Conservation (phyloP, 2,888 invertebrate genomes). For the Hydrotaea cyrtoneurina region DNA sequence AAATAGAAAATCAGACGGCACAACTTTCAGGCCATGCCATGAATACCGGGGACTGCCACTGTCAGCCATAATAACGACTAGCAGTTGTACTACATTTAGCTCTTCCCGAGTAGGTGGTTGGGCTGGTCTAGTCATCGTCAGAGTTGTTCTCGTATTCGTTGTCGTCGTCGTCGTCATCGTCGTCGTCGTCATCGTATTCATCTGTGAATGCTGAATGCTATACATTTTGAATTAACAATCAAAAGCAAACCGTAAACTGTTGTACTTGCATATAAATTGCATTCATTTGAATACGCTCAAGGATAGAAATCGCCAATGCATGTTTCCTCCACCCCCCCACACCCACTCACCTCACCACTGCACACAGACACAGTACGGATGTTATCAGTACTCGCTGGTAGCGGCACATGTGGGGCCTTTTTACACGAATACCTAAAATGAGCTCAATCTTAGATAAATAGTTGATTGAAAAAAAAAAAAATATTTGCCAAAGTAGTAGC, state of each 20-base stretch:
- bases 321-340: slow-evolving; percentile 3
- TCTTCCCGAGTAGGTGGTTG: not conserved
- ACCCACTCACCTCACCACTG: not conserved
- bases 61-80: not conserved
- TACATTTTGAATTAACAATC: slow-evolving; percentile 63
- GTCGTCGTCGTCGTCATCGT: not conserved
- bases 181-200: not conserved
- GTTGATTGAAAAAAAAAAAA: too few species aligned
- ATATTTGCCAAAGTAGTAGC: too few species aligned
- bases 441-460: too few species aligned
- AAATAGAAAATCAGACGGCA: too few species aligned
- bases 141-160: not conserved
- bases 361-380: not conserved
- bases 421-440: too few species aligned
- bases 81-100: not conserved
- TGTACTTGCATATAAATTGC: slow-evolving; percentile 70
- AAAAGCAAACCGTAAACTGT: slow-evolving; percentile 61
- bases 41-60: not conserved
- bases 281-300: slow-evolving; percentile 71
- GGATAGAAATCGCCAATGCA: slow-evolving; percentile 66
- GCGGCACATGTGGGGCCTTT: too few species aligned
- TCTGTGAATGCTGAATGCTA: not conserved
- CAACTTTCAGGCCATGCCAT: slow-evolving; percentile 11
- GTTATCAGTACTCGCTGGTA: not conserved
- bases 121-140: not conserved